These are phyloP conservation scores for Dicerorhinus sumatrensis DNA, from an alignment of 2,113 vertebrate genomes.

Conservation along the genomic window DNA sequence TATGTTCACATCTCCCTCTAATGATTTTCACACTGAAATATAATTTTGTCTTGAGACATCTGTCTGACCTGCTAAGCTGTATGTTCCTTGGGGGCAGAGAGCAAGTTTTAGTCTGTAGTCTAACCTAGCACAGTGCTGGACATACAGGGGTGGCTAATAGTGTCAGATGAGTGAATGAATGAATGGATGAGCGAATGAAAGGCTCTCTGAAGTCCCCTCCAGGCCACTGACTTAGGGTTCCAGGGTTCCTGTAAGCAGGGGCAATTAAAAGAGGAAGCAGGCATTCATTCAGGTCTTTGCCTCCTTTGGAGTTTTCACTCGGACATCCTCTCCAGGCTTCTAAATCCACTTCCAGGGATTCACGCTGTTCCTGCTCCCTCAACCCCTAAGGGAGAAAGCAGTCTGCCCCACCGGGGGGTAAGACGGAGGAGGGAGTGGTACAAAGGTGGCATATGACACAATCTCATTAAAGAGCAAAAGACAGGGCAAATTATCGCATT, in stretches of 20 bases:
- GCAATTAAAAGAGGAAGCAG: not conserved
- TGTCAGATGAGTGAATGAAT: not conserved
- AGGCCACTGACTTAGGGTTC: not conserved
- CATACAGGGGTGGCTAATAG: not conserved
- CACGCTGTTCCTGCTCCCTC: not conserved
- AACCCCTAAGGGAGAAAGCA: not conserved
- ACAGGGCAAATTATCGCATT: not conserved
- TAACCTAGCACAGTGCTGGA: not conserved
- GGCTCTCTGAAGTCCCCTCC: not conserved
- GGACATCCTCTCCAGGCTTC: not conserved
- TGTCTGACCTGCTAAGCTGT: not conserved
- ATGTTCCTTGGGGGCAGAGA: not conserved
- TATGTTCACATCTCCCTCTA: not conserved
- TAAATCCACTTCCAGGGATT: not conserved
- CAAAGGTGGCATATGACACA: not conserved
- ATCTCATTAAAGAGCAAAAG: not conserved
- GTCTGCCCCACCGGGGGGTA: not conserved
- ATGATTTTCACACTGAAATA: not conserved
- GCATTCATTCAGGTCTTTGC: not conserved
- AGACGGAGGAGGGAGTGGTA: not conserved
- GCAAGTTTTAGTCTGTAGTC: not conserved
- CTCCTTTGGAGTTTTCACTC: not conserved
- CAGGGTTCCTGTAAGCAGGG: not conserved
- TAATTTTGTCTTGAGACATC: not conserved
- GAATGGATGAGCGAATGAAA: not conserved